Evolutionary conservation across 2,113 vertebrate species (phyloP), one percentile per base, ranked within the genome.

Genomic region (Antechinus stuartii): DNA sequence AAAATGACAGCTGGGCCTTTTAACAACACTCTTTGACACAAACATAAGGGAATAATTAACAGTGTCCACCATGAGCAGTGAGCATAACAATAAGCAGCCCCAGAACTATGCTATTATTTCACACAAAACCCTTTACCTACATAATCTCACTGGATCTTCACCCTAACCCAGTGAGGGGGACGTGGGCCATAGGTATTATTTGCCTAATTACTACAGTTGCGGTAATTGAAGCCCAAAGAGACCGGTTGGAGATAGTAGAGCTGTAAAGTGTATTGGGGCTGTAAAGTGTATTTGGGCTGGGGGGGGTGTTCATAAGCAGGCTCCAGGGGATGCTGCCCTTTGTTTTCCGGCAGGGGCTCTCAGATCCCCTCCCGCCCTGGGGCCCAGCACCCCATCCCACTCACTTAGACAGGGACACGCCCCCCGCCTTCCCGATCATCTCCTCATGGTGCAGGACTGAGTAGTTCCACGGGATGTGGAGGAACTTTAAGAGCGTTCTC

Each of bases 391-490:
- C 25, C 0, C 1, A 8, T 91, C 55, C 35, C 93, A 99, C 99
- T 99, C 98, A 99, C 99, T 99, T 99, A 22, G 99, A 99, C 54
- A 99, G 99, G 11, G 99, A 99, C 54, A 99, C 99, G 76, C 99
- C 99, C 50, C 99, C 99, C 9, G 99, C 99, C 98, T 99, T 99
- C 50, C 99, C 99, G 90, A 99, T 99, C 98, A 99, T 99, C 92
- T 99, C 99, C 97, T 99, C 99, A 0, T 99, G 99, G 97, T 99
- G 99, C 96, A 99, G 98, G 53, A 99, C 99, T 0, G 99, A 99
- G 35, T 99, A 98, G 95, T 99, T 99, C 99, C 99, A 99, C 0
- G 99, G 99, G 98, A 99, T 98, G 68, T 97, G 98, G 14, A 99
- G 99, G 97, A 99, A 99, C 95, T 99, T 99, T 53, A 99, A 97